Evolutionary conservation across 2,797 vertebrate species (phyloP), one percentile per base, ranked within the genome.

Genomic region (Acrossocheilus fasciatus): DNA sequence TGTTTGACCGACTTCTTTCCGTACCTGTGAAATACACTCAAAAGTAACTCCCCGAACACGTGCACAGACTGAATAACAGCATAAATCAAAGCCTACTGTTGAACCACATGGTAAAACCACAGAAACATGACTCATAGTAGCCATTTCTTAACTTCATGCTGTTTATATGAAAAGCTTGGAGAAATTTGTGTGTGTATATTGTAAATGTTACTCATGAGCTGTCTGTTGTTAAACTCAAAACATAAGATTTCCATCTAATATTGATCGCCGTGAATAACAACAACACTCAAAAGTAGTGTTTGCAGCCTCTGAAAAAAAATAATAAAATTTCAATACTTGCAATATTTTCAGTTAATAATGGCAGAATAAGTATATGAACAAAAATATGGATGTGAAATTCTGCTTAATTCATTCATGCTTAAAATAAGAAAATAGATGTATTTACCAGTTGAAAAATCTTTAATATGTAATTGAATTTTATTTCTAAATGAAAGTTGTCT

Each of bases 71-170:
- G 20, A 84, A 84, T 39, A 83, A 74, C 70, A 73, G 39, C 70
- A 75, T 75, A 68, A 77, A 84, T 77, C 34, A n/a, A 52, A 77
- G 14, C 41, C 62, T 84, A 68, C 3, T 11, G 23, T 64, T 79
- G n/a, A 5, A 10, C 43, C 72, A 62, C 82, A 62, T 66, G 43
- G 18, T 43, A 26, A 76, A 85, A 41, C 83, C 62, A 30, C 62
- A 78, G 59, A 68, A n/a, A 50, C 34, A 69, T 77, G 83, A 84
- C 17, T 84, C 62, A 84, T 3, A 20, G 72, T 52, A 41, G 59
- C 73, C 14, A 45, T 66, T 52, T 47, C 64, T 66, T 23, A 76
- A 39, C 81, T 43, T 26, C 69, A 73, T 74, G 52, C 6, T 77
- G 82, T 77, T 77, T 26, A 62, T n/a, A 76, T 45, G 15, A 50